Base-by-base conservation (phyloP, 2,113 vertebrate genomes). In the Carassius auratus region DNA sequence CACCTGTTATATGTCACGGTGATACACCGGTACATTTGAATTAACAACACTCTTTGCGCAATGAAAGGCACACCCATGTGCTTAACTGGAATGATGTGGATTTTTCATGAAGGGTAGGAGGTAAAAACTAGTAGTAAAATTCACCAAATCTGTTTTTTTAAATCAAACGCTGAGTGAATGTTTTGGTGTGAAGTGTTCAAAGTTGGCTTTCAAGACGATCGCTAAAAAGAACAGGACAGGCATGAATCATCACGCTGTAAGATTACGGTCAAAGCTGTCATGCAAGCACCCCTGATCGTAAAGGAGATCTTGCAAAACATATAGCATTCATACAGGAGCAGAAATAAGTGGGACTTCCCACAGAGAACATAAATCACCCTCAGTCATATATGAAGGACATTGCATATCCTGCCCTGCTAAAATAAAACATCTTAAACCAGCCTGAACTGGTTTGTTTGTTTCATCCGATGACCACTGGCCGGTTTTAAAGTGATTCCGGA, bases 1-100 rank as follows among this genome's bases (percentile, higher is more conserved):
- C 76, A 84, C 86, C 78, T 88, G 87, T 82, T 85, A 23, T 85
- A 23, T 86, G 88, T 86, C 84, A 86, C 15, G 13, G 13, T 69
- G 55, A 82, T 83, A 71, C 75, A 77, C 73, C 5, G 50, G 23
- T 85, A 52, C 84, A 88, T 89, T 88, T 84, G 55, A 73, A 66
- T 59, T 71, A 74, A 38, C 36, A 61, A 21, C 15, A 21, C 48
- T 76, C 30, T 86, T 86, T 88, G 75, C 66, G 64, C 82, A 87
- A 86, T 52, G 48, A 8, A 57, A 68, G 74, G 42, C 86, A 85
- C 86, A 76, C 89, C 89, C 86, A 38, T 38, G 19, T 13, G 61
- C 12, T 73, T 4, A 61, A n/a, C 80, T 8, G 15, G 69, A 82
- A 84, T 30, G 33, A 8, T 21, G 64, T 78, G 36, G 62, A 69